Percentiles rank a stretch among this genome's conserved stretches.
These are phyloP conservation scores for Phoeniculus purpureus DNA, from an alignment of 2,797 vertebrate species.

Conservation along the genomic window DNA sequence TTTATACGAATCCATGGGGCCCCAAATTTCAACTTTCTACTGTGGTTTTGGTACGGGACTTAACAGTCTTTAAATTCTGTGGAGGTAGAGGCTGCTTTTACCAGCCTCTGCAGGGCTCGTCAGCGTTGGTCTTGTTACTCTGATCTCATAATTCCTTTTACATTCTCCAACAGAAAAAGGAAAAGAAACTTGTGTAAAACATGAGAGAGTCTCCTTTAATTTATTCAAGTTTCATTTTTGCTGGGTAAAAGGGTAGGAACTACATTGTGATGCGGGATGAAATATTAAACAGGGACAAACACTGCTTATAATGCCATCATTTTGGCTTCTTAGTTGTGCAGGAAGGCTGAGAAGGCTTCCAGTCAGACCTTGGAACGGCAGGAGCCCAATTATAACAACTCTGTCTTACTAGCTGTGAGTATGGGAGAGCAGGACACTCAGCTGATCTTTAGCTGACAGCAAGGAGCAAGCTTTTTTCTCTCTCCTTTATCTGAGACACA, in stretches of 20 bases:
- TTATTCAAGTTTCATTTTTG: slow-evolving; percentile 34
- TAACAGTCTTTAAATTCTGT: not conserved
- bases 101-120: not conserved
- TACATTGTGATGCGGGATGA: not conserved
- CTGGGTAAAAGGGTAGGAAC: not conserved
- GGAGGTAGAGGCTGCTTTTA: not conserved
- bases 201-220: not conserved
- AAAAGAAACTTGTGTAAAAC: not conserved
- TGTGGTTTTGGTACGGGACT: not conserved
- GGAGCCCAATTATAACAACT: not conserved
- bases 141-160: not conserved
- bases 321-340: not conserved
- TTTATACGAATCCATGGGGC: not conserved
- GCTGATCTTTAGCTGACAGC: not conserved
- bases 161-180: not conserved
- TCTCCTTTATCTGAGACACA: not conserved
- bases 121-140: not conserved
- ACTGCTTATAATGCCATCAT: not conserved
- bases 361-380: not conserved
- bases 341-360: not conserved
- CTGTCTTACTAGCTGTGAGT: not conserved
- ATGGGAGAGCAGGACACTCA: not conserved
- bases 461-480: not conserved
- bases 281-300: not conserved
- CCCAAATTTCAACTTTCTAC: not conserved